A percentile compares a stretch with the other conserved stretches of the same genome.
These are phyloP conservation scores for Limnephilus rhombicus DNA, from an alignment of 2,888 invertebrate genomes.

Conservation along the genomic window DNA sequence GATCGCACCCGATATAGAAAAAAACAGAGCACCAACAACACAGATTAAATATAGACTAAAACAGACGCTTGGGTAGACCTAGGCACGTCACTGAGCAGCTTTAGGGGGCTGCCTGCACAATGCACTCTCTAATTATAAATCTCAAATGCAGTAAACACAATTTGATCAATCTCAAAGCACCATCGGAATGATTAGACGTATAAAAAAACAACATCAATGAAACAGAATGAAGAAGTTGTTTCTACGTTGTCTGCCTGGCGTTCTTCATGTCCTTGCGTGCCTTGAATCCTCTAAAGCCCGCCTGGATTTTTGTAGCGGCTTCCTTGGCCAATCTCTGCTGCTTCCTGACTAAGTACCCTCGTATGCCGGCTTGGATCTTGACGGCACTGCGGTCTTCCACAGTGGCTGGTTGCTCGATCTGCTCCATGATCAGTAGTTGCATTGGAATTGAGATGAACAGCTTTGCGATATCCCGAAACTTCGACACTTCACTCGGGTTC, in stretches of 20 bases:
- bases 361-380: constrained; percentile 78
- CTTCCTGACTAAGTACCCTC: constrained; percentile 77
- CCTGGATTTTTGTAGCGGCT: constrained; percentile 71
- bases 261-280: constrained; percentile 70
- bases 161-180: constrained; percentile 38
- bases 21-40: constrained; percentile 21
- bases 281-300: constrained; percentile 71
- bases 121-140: constrained; percentile 36
- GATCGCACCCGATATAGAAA: constrained; percentile 31
- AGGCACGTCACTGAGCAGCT: not conserved
- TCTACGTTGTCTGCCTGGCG: constrained; percentile 57
- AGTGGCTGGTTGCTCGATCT: constrained; percentile 34
- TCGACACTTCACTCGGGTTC: not conserved
- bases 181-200: constrained; percentile 55
- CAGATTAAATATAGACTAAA: constrained; percentile 38
- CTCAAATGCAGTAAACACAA: constrained; percentile 40
- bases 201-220: constrained; percentile 21
- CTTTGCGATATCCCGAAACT: not conserved
- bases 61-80: constrained; percentile 6
- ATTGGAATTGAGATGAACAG: not conserved
- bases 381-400: constrained; percentile 70
- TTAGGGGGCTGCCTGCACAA: not conserved
- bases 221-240: not conserved
- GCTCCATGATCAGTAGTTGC: constrained; percentile 34
- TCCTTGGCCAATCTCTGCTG: constrained; percentile 71